These are phyloP conservation scores for Venustoraphidia nigricollis DNA, from an alignment of 2,888 invertebrate genomes.

Conservation along the genomic window DNA sequence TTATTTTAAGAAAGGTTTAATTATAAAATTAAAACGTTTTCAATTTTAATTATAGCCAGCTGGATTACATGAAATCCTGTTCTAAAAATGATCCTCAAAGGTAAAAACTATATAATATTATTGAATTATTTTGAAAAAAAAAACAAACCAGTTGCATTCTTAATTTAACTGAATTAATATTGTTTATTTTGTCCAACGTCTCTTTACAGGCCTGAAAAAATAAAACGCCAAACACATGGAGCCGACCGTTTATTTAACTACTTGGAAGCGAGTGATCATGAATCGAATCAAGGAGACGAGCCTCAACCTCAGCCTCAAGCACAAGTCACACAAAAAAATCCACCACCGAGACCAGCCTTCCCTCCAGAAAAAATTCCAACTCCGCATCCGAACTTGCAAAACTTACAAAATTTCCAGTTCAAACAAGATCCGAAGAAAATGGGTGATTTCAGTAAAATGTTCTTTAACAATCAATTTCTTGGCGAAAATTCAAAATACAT, in stretches of 20 bases:
- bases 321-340: background rate
- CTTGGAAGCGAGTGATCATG: constrained; percentile 53
- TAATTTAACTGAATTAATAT: too few relatives aligned
- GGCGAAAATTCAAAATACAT: constrained; percentile 6
- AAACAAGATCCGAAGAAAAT: constrained; percentile 6
- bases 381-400: constrained; percentile 13
- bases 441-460: constrained; percentile 7
- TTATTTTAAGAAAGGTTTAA: background rate
- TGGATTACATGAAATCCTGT: constrained; percentile 6
- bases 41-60: constrained; percentile 4
- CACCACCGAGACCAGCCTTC: constrained; percentile 2
- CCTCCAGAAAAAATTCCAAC: constrained; percentile 7
- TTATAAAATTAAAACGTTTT: background rate
- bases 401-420: background rate
- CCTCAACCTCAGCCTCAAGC: background rate
- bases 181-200: too few relatives aligned
- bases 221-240: constrained; percentile 27
- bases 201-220: too few relatives aligned
- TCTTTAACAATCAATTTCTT: constrained; percentile 6
- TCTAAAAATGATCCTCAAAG: constrained; percentile 2
- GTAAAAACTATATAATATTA: background rate
- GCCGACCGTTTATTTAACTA: constrained; percentile 56
- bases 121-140: too few relatives aligned
- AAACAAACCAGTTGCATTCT: too few relatives aligned
- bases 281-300: constrained; percentile 31